These are phyloP conservation scores for Scylla paramamosain DNA, from an alignment of 1,140 invertebrate species.

Conservation along the genomic window DNA sequence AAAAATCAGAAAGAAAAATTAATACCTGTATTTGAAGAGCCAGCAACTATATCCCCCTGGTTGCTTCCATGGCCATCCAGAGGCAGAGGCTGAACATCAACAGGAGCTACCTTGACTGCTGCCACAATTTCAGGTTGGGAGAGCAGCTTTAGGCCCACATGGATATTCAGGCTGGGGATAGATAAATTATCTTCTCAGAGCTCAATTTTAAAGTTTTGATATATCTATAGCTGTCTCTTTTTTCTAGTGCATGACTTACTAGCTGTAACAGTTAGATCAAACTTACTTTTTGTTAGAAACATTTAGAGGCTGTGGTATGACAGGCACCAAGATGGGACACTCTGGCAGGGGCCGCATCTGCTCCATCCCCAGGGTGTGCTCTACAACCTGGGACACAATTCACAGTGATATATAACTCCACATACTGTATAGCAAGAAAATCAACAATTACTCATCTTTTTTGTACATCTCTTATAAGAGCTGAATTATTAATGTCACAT, in stretches of 20 bases:
- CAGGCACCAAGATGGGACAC: slow-evolving; percentile 66
- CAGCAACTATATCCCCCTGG: slow-evolving; percentile 40
- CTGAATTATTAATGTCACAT: too few relatives aligned
- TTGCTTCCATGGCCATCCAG: slow-evolving; percentile 43
- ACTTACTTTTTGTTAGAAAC: slow-evolving; percentile 77
- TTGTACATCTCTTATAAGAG: too few relatives aligned
- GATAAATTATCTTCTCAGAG: neutral
- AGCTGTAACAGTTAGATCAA: neutral
- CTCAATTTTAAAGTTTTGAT: neutral
- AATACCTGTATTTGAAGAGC: slow-evolving; percentile 28
- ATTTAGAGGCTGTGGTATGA: slow-evolving; percentile 76
- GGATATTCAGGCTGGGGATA: slow-evolving; percentile 73
- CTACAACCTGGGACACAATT: slow-evolving; percentile 65
- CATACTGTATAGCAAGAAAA: too few relatives aligned
- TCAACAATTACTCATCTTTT: too few relatives aligned
- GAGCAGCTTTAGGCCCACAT: slow-evolving; percentile 76
- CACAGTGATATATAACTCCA: neutral
- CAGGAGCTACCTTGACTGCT: slow-evolving; percentile 62
- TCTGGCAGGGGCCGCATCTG: slow-evolving; percentile 77
- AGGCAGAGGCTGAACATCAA: slow-evolving; percentile 65
- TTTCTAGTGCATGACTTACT: neutral
- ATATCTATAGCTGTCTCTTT: neutral
- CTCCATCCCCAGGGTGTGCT: slow-evolving; percentile 75
- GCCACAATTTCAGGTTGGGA: slow-evolving; percentile 75
- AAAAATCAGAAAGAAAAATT: neutral